Conservation (phyloP, 2,888 invertebrate genomes). For the Drosophila falleni region DNA sequence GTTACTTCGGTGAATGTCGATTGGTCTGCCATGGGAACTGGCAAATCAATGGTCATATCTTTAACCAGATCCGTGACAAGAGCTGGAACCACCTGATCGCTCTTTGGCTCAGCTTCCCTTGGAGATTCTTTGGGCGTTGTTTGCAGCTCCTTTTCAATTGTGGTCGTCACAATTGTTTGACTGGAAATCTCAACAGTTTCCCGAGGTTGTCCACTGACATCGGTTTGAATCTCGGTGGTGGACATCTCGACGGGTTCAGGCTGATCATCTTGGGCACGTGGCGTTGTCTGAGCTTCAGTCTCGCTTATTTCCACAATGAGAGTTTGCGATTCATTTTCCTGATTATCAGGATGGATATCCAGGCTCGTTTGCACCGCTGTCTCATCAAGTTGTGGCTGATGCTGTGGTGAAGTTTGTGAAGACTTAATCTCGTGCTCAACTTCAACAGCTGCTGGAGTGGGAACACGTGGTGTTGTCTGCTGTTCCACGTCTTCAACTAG, state of each 20-base stretch:
- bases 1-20: constrained; percentile 79
- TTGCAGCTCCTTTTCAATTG: constrained; percentile 83
- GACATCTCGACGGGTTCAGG: constrained; percentile 37
- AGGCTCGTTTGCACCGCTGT: constrained; percentile 82
- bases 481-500: constrained; percentile 85
- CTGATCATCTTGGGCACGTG: constrained; percentile 68
- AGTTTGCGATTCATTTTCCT: constrained; percentile 84
- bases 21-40: constrained; percentile 67
- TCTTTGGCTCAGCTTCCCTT: constrained; percentile 56
- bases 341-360: constrained; percentile 70
- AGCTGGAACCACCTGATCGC: constrained; percentile 82
- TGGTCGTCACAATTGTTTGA: constrained; percentile 77
- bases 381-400: constrained; percentile 70
- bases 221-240: constrained; percentile 68
- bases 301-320: constrained; percentile 80
- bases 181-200: constrained; percentile 80
- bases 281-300: constrained; percentile 83
- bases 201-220: constrained; percentile 62
- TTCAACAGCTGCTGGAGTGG: constrained; percentile 61
- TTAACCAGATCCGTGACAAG: constrained; percentile 84
- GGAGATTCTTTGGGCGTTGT: constrained; percentile 81
- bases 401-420: constrained; percentile 86
- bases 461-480: constrained; percentile 88
- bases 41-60: constrained; percentile 82
- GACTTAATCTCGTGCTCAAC: constrained; percentile 80